Evolutionary conservation across 92 coral and sea anemone genomes (phyloP).

Genomic region (Palythoa heliodiscus): DNA sequence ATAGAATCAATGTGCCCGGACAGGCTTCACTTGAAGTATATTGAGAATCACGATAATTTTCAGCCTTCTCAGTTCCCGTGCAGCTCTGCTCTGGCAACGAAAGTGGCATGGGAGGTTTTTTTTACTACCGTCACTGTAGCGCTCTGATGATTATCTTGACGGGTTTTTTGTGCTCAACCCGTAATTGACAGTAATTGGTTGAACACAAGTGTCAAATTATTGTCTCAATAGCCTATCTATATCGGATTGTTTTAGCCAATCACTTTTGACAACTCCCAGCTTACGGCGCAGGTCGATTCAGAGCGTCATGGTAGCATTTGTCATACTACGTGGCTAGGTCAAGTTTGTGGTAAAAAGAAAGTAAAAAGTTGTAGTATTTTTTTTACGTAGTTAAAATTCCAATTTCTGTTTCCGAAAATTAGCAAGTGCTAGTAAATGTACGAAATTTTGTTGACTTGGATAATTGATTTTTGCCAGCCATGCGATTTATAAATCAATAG

Average conservation of each 20-base stretch:
- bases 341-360: background rate
- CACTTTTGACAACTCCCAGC: conserved; percentile 20
- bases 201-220: conserved; percentile 22
- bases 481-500: background rate
- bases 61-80: background rate
- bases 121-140: conserved; percentile 17
- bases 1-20: conserved; percentile 18
- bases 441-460: background rate
- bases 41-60: background rate
- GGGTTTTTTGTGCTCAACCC: conserved; percentile 25
- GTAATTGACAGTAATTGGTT: conserved; percentile 48
- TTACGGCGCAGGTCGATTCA: conserved; percentile 1
- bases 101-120: background rate
- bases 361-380: background rate
- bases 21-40: conserved; percentile 14
- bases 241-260: conserved; percentile 22
- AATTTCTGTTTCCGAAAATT: too few relatives aligned
- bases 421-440: too few relatives aligned
- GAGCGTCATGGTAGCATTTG: background rate
- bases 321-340: background rate
- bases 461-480: background rate
- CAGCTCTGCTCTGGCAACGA: background rate
- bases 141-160: conserved; percentile 37
- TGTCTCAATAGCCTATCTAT: conserved; percentile 33
- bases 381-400: too few relatives aligned